phyloP scores from a whole-genome alignment of 2,113 vertebrate species.

The sheep (Ovis aries) region ARS-UI_Ramb_v3.0 NC_056074.1:32524001-32524500 shows the following conservation, averaged over 20 bases:
- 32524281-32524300: not conserved
- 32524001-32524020: not conserved
- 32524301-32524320: not conserved
- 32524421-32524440: not conserved
- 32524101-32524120: conserved; percentile 20
- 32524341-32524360: not conserved
- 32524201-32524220: not conserved
- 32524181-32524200: not conserved
- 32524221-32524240: not conserved
- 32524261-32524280: not conserved
- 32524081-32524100: not conserved
- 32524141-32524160: fast-evolving
- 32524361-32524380: not conserved
- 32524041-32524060: conserved; percentile 8
- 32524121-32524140: not conserved
- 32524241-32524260: not conserved
- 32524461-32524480: not conserved
- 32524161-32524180: not conserved
- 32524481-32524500: not conserved
- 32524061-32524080: not conserved
- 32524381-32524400: not conserved
- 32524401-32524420: not conserved
- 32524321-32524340: not conserved
- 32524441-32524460: not conserved
- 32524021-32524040: not conserved